A percentile compares a stretch with the other conserved stretches of the same genome.
phyloP scores from a whole-genome alignment of 2,113 vertebrate genomes.

The Nothocercus julius region DNA sequence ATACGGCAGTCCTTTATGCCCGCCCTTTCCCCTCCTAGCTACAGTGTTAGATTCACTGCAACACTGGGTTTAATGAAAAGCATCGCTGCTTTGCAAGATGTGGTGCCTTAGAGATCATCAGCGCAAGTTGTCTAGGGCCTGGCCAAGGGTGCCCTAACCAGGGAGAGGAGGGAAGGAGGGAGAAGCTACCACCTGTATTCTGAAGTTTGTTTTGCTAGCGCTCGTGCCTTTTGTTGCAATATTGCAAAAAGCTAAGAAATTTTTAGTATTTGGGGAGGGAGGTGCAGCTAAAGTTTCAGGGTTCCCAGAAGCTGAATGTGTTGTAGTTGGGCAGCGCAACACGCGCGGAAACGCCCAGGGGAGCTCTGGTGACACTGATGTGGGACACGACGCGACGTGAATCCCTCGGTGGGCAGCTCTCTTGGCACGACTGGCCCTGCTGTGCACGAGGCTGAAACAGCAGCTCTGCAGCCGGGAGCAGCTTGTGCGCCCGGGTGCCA shows the following conservation, averaged over 20 bases:
- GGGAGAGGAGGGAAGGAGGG: constrained; percentile 28
- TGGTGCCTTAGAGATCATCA: not conserved
- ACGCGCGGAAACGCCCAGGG: not conserved
- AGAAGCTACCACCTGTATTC: not conserved
- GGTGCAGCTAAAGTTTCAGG: constrained; percentile 8
- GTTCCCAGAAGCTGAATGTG: not conserved
- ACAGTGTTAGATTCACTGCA: accelerated
- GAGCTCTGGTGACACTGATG: not conserved
- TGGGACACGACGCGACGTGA: not conserved
- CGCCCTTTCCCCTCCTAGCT: not conserved
- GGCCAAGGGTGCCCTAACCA: not conserved
- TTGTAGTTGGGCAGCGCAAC: not conserved
- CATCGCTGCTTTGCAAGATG: not conserved
- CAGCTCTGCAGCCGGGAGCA: not conserved
- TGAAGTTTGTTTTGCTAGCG: not conserved
- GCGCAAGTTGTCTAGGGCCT: not conserved
- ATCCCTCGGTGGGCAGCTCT: not conserved
- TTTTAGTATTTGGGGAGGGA: not conserved
- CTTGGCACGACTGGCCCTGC: not conserved
- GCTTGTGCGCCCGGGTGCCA: not conserved
- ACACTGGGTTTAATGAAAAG: accelerated
- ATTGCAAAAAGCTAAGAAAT: not conserved
- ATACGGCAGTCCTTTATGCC: not conserved
- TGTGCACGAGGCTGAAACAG: not conserved
- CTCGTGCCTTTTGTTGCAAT: not conserved